Evolutionary conservation across 2,797 vertebrate genomes (phyloP).

Genomic region (Argyrosomus regius): DNA sequence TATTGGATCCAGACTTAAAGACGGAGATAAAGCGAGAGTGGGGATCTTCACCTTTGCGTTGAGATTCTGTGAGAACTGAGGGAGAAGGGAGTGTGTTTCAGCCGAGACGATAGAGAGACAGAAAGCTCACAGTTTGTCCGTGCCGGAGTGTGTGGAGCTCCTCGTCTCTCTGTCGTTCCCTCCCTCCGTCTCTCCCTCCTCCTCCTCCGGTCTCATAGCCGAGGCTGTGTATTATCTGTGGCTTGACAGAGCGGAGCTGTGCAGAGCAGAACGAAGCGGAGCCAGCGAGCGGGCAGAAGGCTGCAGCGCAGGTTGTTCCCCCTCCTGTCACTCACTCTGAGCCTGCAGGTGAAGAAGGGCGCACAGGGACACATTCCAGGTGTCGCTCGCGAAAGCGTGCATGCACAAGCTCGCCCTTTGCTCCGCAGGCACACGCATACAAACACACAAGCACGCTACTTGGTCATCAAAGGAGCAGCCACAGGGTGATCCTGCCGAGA

Average conservation of each 20-base stretch:
- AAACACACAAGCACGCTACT: constrained; percentile 9
- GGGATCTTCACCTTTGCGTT: constrained; percentile 47
- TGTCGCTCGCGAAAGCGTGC: constrained; percentile 49
- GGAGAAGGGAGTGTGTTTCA: constrained; percentile 44
- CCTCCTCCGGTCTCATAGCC: constrained; percentile 60
- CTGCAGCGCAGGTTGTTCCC: constrained; percentile 66
- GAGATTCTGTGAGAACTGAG: constrained; percentile 49
- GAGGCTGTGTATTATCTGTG: constrained; percentile 70
- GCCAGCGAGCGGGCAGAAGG: constrained; percentile 59
- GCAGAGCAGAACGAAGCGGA: constrained; percentile 67
- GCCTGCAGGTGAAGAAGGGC: constrained; percentile 75
- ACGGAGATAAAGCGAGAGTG: constrained; percentile 55
- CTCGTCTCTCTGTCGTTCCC: constrained; percentile 64
- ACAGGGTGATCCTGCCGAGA: constrained; percentile 68
- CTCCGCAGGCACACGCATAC: background rate
- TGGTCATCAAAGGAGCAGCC: constrained; percentile 74
- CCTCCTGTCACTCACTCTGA: constrained; percentile 56
- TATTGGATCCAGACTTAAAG: constrained; percentile 66
- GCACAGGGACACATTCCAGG: constrained; percentile 69
- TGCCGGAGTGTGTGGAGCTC: constrained; percentile 62
- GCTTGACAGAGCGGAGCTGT: constrained; percentile 74
- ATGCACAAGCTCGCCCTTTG: constrained; percentile 6
- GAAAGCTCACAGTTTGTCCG: constrained; percentile 71
- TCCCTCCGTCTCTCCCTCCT: constrained; percentile 70
- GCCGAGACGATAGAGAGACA: constrained; percentile 64